Conservation (phyloP, 1,140 invertebrate species). For the Aphelenchoides avenae region DNA sequence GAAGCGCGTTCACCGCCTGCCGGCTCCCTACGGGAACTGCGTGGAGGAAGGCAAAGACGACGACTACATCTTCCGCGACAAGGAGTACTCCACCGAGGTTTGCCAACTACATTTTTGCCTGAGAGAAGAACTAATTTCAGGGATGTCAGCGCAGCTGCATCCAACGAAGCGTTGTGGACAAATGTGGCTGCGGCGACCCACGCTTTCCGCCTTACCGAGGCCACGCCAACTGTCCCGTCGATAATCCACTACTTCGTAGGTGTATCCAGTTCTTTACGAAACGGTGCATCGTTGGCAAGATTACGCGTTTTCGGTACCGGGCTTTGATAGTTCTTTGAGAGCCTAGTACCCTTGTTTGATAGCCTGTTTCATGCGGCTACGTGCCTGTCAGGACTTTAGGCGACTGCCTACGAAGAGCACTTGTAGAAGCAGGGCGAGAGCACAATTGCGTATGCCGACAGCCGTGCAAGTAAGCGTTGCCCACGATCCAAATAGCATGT, state of each 20-base stretch:
- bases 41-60: conserved; percentile 48
- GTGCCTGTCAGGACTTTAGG: too few relatives aligned
- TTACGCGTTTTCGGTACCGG: too few relatives aligned
- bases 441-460: conserved; percentile 46
- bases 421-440: conserved; percentile 37
- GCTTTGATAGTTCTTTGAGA: too few relatives aligned
- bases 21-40: conserved; percentile 56
- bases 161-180: conserved; percentile 46
- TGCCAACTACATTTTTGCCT: background rate
- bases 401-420: conserved; percentile 48
- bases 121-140: conserved; percentile 21
- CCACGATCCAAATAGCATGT: too few relatives aligned
- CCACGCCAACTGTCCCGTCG: conserved; percentile 54
- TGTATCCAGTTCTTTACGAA: too few relatives aligned
- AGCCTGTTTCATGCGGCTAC: too few relatives aligned
- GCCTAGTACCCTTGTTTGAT: too few relatives aligned
- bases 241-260: conserved; percentile 50
- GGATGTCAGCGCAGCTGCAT: conserved; percentile 56
- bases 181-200: conserved; percentile 56
- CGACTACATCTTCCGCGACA: conserved; percentile 52
- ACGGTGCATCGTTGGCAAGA: too few relatives aligned
- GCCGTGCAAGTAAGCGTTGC: conserved; percentile 53
- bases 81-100: conserved; percentile 58
- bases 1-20: conserved; percentile 53
- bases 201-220: conserved; percentile 50